phyloP scores from a whole-genome alignment of 2,113 vertebrate genomes.

The Clarias gariepinus region DNA sequence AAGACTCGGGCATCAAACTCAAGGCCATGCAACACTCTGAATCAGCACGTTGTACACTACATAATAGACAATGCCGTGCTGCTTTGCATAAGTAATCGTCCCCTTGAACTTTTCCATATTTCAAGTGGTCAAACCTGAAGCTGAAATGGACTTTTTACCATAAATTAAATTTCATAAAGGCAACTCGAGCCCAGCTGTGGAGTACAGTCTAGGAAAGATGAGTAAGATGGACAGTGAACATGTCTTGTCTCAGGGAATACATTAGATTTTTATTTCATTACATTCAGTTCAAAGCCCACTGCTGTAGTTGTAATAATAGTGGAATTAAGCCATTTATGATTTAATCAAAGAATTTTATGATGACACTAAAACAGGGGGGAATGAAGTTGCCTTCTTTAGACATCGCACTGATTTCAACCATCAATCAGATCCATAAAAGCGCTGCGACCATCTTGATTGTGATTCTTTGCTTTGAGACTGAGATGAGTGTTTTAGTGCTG shows the following conservation, averaged over 20 bases:
- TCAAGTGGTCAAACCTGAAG: neutral
- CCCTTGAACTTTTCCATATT: neutral
- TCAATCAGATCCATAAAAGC: neutral
- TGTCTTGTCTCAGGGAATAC: neutral
- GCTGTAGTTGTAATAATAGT: neutral
- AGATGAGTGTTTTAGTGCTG: neutral
- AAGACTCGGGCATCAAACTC: neutral
- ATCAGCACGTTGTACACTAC: neutral
- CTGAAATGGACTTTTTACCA: neutral
- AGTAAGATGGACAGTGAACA: neutral
- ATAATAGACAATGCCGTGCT: neutral
- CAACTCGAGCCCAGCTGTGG: neutral
- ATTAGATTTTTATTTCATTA: neutral
- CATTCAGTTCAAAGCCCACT: neutral
- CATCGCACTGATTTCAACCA: neutral
- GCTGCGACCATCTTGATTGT: neutral
- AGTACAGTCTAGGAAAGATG: neutral
- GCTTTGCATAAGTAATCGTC: neutral
- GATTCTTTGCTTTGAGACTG: neutral
- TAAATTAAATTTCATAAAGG: neutral
- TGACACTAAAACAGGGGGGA: neutral
- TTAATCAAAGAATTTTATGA: slow-evolving; percentile 12
- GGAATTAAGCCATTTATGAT: slow-evolving; percentile 2
- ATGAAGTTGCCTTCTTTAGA: slow-evolving; percentile 2
- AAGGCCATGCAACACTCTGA: neutral